Evolutionary conservation across 2,797 vertebrate species (phyloP).

Genomic region (Leptoclinus maculatus): DNA sequence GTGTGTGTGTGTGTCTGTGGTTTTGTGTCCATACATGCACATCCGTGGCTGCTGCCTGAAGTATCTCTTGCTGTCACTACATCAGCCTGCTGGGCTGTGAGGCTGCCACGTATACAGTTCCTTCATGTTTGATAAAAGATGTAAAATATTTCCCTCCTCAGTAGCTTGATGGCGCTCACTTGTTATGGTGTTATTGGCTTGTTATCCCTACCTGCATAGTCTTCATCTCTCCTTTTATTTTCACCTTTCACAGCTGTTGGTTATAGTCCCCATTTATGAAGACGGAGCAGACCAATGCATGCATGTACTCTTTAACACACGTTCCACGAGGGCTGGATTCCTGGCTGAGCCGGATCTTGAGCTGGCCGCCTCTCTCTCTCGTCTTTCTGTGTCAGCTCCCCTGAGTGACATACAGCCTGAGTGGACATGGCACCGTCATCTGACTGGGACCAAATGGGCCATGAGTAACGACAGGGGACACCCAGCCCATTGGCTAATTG

Average conservation of each 20-base stretch:
- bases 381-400: constrained; percentile 46
- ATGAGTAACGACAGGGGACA: constrained; percentile 68
- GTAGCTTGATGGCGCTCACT: background rate
- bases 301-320: background rate
- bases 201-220: background rate
- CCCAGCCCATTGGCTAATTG: constrained; percentile 77
- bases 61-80: constrained; percentile 20
- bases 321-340: background rate
- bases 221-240: background rate
- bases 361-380: constrained; percentile 7
- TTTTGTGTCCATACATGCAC: constrained; percentile 10
- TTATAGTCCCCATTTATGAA: background rate
- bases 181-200: background rate
- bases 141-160: constrained; percentile 6
- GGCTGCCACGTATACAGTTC: constrained; percentile 6
- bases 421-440: constrained; percentile 71
- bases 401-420: constrained; percentile 70
- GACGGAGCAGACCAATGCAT: constrained; percentile 4
- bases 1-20: background rate
- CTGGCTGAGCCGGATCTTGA: constrained; percentile 24
- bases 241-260: background rate
- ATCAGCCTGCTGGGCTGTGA: constrained; percentile 12
- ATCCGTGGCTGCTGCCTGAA: constrained; percentile 3
- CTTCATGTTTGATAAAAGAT: constrained; percentile 29
- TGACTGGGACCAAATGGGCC: constrained; percentile 74